Base-by-base conservation (phyloP, 2,888 invertebrate species). In the Oscheius myriophilus region DNA sequence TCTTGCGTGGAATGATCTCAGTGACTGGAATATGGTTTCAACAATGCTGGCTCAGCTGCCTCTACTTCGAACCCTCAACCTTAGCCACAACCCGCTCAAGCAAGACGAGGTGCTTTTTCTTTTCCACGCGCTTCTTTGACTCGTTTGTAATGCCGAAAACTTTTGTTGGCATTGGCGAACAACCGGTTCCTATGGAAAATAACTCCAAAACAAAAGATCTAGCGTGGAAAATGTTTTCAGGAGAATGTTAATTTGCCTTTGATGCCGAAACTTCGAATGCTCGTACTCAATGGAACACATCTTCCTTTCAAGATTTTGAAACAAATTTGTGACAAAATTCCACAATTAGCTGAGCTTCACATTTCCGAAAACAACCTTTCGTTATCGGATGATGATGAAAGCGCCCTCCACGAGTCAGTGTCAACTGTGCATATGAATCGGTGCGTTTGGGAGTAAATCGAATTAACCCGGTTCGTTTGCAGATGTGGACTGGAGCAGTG, bases 1-100 rank as follows among this genome's bases (percentile, higher is more conserved):
- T 87, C 90, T 96, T 82, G 94, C 95, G 49, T 93, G 95, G 87
- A 96, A 96, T 88, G 92, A 92, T 87, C 90, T 96, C 25, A 91
- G 91, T 71, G 82, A 93, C 85, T 95, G 95, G 94, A 90, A 91
- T 80, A 94, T 96, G 90, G 93, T 93, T 6, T 70, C 72, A 9
- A 72, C 72, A n/a, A 73, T 81, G 42, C 57, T 81, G 49, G 58
- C 72, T 21, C 75, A 78, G 43, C 65, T 78, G 64, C 81, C 81
- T 6, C 68, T 75, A 62, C 62, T 81, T n/a, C 69, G 76, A n/a
- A 72, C 74, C n/a, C 68, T 81, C 63, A 81, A 81, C 67, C 71
- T 81, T 49, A 74, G 76, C 33, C 76, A 76, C 53, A 81, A 81
- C 69, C 79, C 78, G 25, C 69, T 80, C n/a, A 70, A 67, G 53